Evolutionary conservation across 2,888 invertebrate species (phyloP), one percentile per base, ranked within the genome.

Genomic region (Hyalella azteca): DNA sequence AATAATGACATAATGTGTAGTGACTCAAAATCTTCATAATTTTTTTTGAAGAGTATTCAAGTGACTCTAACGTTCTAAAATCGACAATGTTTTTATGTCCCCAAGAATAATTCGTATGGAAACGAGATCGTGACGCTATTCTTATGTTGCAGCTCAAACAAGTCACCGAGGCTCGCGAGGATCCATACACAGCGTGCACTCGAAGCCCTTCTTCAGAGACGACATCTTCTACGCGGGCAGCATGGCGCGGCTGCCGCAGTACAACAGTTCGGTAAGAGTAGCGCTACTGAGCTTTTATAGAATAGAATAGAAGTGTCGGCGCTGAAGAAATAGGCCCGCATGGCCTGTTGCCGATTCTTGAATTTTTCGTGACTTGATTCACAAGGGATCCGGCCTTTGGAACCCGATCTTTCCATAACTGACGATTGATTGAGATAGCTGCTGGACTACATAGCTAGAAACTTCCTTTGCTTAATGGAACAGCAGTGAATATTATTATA

Each of bases 201-300:
- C 88, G 45, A 90, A 95, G 78, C 96, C 96, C 1, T 90, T 96
- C 87, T 95, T 95, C 88, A 91, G 95, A 86, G 95, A 95, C 86
- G 97, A 97, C 87, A 95, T 96, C 84, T 96, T 97, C 91, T 97
- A 95, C 87, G 92, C 93, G 4, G 95, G 94, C 15, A 96, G 95
- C 83, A 90, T 96, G 82, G 91, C 91, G n/a, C 90, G 95, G 85
- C 89, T 97, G 78, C 94, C 95, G 0, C 94, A 96, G 87, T 96
- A 95, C 87, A 87, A 94, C 93, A 87, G 91, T 94, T 93, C 94
- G 1, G 94, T 95, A 0, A 94, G 94, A 0, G 91, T 93, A 59
- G 15, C 45, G 11, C 45, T 45, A 9, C 45, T 15, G 45, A n/a
- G n/a, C n/a, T n/a, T n/a, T n/a, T n/a, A n/a, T n/a, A n/a, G n/a